Conservation (phyloP, 1,140 invertebrate genomes). For the Bombus breviceps region DNA sequence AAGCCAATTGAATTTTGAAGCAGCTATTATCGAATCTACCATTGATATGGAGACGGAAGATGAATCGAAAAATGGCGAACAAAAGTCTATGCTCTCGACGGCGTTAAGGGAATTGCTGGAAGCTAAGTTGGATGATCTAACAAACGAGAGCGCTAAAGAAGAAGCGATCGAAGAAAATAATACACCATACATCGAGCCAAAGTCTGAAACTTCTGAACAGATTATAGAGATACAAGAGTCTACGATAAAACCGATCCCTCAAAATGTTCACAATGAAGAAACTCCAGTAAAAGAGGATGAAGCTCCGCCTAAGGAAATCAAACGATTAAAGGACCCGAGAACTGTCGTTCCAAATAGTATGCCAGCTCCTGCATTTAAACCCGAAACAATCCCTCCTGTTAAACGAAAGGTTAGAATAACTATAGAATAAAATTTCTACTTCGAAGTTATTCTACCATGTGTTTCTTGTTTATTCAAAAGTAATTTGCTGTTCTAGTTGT, state of each 20-base stretch:
- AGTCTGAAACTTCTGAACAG: slow-evolving; percentile 43
- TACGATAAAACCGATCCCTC: background rate
- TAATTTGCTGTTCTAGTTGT: slow-evolving; percentile 82
- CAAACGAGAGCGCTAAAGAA: slow-evolving; percentile 54
- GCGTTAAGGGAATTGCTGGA: slow-evolving; percentile 75
- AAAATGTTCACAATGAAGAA: slow-evolving; percentile 37
- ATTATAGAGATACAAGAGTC: slow-evolving; percentile 33
- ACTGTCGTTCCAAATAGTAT: slow-evolving; percentile 78
- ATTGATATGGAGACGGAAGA: slow-evolving; percentile 71
- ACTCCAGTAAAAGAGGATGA: slow-evolving; percentile 53
- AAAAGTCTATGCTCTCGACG: slow-evolving; percentile 76
- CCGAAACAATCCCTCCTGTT: slow-evolving; percentile 72
- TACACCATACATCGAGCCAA: slow-evolving; percentile 28
- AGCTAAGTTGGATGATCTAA: slow-evolving; percentile 72
- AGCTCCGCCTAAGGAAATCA: slow-evolving; percentile 63
- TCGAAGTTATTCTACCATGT: background rate
- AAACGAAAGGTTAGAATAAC: slow-evolving; percentile 83
- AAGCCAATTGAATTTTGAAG: slow-evolving; percentile 76
- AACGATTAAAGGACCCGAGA: slow-evolving; percentile 79
- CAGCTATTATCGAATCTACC: slow-evolving; percentile 79
- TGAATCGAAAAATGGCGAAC: slow-evolving; percentile 59
- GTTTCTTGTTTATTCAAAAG: slow-evolving; percentile 21
- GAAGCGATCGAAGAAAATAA: slow-evolving; percentile 42
- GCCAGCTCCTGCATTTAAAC: slow-evolving; percentile 69
- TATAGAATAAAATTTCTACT: slow-evolving; percentile 61